Base-by-base conservation (phyloP, 2,113 vertebrate genomes). In the Copsychus sechellarum region DNA sequence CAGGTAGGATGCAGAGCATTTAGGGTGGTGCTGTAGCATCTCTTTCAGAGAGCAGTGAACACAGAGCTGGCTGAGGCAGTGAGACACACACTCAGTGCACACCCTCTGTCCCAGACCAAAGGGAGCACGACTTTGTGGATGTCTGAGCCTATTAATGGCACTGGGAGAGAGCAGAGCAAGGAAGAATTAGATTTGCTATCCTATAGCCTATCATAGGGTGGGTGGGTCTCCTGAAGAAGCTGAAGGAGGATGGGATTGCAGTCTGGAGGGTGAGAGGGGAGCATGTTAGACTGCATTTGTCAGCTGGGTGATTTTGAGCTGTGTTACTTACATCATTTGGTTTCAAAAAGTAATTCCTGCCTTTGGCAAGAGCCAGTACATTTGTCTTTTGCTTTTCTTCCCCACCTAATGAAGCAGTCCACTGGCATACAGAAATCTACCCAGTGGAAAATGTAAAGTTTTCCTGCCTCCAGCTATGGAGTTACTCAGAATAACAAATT, bases 1-100 rank as follows among this genome's bases (percentile, higher is more conserved):
- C 99, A 98, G 99, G 99, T 99, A 98, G 95, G 79, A 43, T 47
- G 16, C 3, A 23, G 22, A 83, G 31, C 40, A 43, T 8, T 4
- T 17, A 81, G 45, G 8, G 38, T 67, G 66, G 7, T n/a, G 12
- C 47, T 47, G 21, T 57, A n/a, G n/a, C 12, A 10, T 25, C 33
- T 70, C 9, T 28, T 81, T 20, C 53, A 60, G 54, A 53, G 56
- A 86, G 19, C 42, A 33, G 0, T 13, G 14, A 34, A 13, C 31
- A 26, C 23, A 36, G 9, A 31, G 29, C 28, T 71, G 72, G 20
- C 60, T 34, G 34, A 51, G 66, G 54, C 81, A 80, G 23, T 48
- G 47, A 53, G 23, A 18, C 47, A 53, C 43, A 45, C 19, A 45
- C 43, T 38, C 38, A 40, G 33, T 24, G 36, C 40, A 36, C n/a